Conservation (phyloP, 2,888 invertebrate genomes). For the Pyralis farinalis region DNA sequence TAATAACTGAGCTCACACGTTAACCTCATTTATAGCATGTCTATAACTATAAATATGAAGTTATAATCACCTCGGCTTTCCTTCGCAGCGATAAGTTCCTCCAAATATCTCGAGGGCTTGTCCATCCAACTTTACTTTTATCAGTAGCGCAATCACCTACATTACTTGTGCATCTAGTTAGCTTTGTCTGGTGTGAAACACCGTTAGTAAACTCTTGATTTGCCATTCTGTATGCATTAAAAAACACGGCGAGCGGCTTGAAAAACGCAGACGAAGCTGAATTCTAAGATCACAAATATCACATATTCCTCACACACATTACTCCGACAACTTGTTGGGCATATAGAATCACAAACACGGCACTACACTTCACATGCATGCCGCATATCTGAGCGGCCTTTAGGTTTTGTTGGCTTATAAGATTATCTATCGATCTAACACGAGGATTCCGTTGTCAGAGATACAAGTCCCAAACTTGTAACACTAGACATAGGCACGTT, state of each 20-base stretch:
- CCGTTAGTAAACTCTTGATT: constrained; percentile 54
- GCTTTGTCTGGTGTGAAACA: constrained; percentile 51
- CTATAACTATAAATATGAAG: constrained; percentile 11
- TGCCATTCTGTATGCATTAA: constrained; percentile 58
- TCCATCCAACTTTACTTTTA: constrained; percentile 72
- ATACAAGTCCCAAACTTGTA: constrained; percentile 6
- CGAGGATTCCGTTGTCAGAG: constrained; percentile 1
- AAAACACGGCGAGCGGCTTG: constrained; percentile 17
- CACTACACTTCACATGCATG: constrained; percentile 29
- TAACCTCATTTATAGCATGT: background rate
- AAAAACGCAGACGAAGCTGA: constrained; percentile 16
- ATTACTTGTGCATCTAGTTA: constrained; percentile 66
- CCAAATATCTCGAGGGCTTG: constrained; percentile 74
- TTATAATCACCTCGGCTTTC: constrained; percentile 64
- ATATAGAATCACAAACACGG: constrained; percentile 27
- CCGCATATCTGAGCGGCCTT: constrained; percentile 26
- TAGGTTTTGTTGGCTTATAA: constrained; percentile 33
- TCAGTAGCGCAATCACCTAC: constrained; percentile 63
- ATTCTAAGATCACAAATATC: constrained; percentile 26
- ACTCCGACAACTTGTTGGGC: constrained; percentile 34
- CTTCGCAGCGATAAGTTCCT: constrained; percentile 70
- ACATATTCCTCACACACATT: constrained; percentile 37
- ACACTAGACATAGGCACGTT: background rate
- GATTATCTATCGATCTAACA: constrained; percentile 31
- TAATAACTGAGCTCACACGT: background rate